These are phyloP conservation scores for Cyphomyrus plagiostoma DNA, from an alignment of 2,113 vertebrate species.

Conservation along the genomic window DNA sequence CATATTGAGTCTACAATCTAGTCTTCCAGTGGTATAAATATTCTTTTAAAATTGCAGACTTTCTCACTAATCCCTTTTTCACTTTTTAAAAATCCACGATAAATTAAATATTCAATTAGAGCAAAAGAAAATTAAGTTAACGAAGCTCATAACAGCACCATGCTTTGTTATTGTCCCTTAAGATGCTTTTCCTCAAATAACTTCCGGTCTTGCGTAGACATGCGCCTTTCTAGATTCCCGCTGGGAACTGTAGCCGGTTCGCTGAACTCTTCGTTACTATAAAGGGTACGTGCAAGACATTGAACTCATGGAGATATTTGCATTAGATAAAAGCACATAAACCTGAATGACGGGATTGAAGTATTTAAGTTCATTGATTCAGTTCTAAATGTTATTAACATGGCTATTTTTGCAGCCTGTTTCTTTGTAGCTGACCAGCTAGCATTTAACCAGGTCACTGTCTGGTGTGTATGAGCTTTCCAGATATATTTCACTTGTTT, in stretches of 20 bases:
- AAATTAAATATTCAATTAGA: neutral
- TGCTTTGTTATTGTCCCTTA: neutral
- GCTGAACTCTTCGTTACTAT: neutral
- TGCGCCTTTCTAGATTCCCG: neutral
- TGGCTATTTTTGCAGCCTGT: neutral
- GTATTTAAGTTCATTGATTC: neutral
- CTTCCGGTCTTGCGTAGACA: neutral
- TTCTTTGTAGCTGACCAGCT: neutral
- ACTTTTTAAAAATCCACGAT: neutral
- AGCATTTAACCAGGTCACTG: neutral
- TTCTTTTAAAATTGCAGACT: neutral
- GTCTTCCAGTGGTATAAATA: neutral
- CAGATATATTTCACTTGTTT: neutral
- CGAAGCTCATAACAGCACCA: neutral
- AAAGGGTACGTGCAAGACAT: neutral
- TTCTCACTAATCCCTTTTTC: neutral
- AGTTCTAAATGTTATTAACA: neutral
- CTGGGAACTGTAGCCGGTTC: neutral
- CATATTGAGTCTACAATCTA: neutral
- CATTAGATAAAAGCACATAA: neutral
- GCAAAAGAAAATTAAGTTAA: neutral
- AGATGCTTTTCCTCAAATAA: neutral
- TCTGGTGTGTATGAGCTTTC: neutral
- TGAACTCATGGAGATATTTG: neutral
- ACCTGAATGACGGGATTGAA: neutral